These are phyloP conservation scores for Pygathrix nemaeus DNA, from an alignment of 2,113 vertebrate genomes.

Conservation along the genomic window DNA sequence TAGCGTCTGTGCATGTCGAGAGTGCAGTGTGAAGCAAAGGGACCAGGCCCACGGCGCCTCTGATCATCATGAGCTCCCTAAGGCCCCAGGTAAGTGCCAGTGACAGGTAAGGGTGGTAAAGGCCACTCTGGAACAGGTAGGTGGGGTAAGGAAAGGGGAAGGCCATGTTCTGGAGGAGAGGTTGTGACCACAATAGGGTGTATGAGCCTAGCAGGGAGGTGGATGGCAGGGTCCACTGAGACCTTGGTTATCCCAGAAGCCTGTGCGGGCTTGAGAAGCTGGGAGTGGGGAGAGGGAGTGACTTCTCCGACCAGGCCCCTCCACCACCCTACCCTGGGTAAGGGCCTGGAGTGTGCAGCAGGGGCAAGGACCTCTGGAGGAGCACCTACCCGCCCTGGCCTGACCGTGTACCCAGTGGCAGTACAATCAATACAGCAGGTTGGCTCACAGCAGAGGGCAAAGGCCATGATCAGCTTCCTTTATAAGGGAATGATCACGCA, in stretches of 20 bases:
- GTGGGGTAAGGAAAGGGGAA: not conserved
- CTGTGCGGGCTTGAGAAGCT: not conserved
- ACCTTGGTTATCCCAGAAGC: not conserved
- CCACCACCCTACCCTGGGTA: not conserved
- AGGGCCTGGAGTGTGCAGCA: not conserved
- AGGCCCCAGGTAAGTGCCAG: not conserved
- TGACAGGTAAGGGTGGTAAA: not conserved
- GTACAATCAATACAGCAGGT: not conserved
- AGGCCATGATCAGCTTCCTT: not conserved
- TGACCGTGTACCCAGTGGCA: not conserved
- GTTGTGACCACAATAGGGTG: not conserved
- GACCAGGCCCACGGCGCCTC: not conserved
- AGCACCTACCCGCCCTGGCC: too few species aligned
- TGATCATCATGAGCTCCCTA: not conserved
- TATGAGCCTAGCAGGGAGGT: not conserved
- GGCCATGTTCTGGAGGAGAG: not conserved
- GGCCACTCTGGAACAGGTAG: not conserved
- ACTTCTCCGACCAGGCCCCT: not conserved
- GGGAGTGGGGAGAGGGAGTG: not conserved
- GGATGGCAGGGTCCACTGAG: not conserved
- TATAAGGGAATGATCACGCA: not conserved
- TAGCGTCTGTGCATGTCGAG: not conserved
- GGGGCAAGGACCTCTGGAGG: not conserved
- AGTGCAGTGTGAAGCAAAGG: not conserved
- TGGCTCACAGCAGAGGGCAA: not conserved